A percentile compares a stretch with the other conserved stretches of the same genome.
These are phyloP conservation scores for Colossoma macropomum DNA, from an alignment of 2,113 vertebrate genomes.

Conservation along the genomic window DNA sequence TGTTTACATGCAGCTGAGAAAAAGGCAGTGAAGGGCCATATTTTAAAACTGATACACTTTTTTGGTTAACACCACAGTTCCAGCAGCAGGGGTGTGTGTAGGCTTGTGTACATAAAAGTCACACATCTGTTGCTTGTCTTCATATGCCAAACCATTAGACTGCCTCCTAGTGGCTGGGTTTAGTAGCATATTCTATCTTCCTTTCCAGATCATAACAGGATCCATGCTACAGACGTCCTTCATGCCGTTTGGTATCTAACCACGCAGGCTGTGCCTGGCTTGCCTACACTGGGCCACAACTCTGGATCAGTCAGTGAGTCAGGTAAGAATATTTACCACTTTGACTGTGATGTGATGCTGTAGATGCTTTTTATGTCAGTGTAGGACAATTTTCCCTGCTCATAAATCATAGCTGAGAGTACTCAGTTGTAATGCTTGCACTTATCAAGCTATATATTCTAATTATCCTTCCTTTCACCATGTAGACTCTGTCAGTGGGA, in stretches of 20 bases:
- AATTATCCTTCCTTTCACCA: constrained; percentile 33
- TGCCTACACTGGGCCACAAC: constrained; percentile 85
- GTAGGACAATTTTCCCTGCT: neutral
- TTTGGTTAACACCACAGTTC: neutral
- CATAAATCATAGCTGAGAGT: too few species aligned
- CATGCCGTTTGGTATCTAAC: constrained; percentile 98
- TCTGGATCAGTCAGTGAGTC: constrained; percentile 90
- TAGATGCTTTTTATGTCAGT: neutral
- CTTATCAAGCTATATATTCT: constrained; percentile 17
- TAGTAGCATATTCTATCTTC: constrained; percentile 1
- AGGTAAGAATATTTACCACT: constrained; percentile 72
- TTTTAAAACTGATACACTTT: neutral
- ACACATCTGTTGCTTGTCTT: neutral
- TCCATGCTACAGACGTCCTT: constrained; percentile 97
- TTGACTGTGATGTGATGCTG: neutral
- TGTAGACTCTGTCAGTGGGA: constrained; percentile 91
- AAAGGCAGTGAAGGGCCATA: neutral
- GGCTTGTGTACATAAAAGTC: neutral
- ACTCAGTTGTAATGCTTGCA: neutral
- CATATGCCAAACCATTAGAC: neutral
- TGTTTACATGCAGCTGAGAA: neutral
- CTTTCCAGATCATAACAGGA: constrained; percentile 93
- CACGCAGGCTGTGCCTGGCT: constrained; percentile 91
- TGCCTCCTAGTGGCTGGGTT: constrained; percentile 1
- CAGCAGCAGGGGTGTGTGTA: neutral